A percentile compares a stretch with the other conserved stretches of the same genome.
Evolutionary conservation across 2,113 vertebrate species (phyloP).

Genomic region (Xyrauchen texanus): DNA sequence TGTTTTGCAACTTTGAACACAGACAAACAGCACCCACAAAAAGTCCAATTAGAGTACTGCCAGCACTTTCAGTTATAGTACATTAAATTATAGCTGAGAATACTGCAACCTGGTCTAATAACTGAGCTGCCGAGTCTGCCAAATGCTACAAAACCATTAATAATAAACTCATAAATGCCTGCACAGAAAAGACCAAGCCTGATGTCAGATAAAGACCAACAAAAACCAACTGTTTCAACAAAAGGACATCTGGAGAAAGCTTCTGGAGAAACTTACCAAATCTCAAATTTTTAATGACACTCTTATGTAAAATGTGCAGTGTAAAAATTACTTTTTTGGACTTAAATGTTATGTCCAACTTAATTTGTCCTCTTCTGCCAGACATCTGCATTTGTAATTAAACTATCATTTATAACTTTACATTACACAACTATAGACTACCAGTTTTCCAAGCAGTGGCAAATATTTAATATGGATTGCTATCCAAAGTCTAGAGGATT

Average conservation of each 20-base stretch:
- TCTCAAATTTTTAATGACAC: no score
- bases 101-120: background rate
- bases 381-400: constrained; percentile 5
- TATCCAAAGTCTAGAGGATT: background rate
- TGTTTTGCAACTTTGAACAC: background rate
- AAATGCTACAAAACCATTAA: background rate
- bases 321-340: no score
- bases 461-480: background rate
- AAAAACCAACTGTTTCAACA: background rate
- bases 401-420: constrained; percentile 3
- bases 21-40: background rate
- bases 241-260: background rate
- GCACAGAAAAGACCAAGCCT: background rate
- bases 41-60: background rate
- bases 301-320: no score
- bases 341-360: no score
- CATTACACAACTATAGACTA: background rate
- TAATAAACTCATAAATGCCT: background rate
- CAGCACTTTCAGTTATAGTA: background rate
- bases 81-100: background rate
- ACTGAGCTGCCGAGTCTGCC: background rate
- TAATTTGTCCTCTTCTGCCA: background rate
- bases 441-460: background rate
- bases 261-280: background rate
- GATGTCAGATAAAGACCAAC: background rate